Base-by-base conservation (phyloP, 2,797 vertebrate genomes). In the Meda fulgida region DNA sequence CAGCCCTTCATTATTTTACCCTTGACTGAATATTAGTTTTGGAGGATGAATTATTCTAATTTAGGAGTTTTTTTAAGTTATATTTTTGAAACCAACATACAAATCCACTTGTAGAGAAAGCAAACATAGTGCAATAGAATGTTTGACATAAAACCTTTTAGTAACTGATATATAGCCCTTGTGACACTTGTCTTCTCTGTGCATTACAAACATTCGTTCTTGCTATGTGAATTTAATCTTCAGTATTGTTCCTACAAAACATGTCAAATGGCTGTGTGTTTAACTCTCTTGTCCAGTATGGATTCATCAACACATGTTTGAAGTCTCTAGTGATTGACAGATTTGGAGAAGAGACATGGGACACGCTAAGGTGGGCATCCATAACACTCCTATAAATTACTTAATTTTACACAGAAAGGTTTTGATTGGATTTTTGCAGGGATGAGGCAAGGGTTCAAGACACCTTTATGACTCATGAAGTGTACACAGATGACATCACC, bases 401-500 rank as follows among this genome's bases (percentile, higher is more conserved):
- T 43, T 18, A 21, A 29, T 55, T 19, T 71, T 26, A 14, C n/a
- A 55, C 9, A 29, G 31, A 65, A 65, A 63, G 43, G 65, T 29
- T 34, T 60, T 77, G 13, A 10, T 26, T 23, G 75, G 13, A 38
- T 58, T 77, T 92, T 36, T 67, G 51, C 82, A 96, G 95, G 85
- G 81, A 91, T 43, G 90, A 94, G 85, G 93, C 94, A 0, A 92
- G 91, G 34, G 94, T 95, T 58, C 93, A 95, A 86, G 95, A 96
- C 80, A 94, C 93, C 3, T 96, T 96, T 89, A 90, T 96, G 90
- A 96, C 94, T 63, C 95, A 94, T 87, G 93, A 96, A 87, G 94
- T 96, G 46, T 96, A 96, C 85, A 88, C 93, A 87, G 95, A 96
- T 88, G 94, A 96, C 84, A 95, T 96, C 85, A 96, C 95, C 85